Conservation (phyloP, 2,888 invertebrate genomes). For the Caenorhabditis sp. region DNA sequence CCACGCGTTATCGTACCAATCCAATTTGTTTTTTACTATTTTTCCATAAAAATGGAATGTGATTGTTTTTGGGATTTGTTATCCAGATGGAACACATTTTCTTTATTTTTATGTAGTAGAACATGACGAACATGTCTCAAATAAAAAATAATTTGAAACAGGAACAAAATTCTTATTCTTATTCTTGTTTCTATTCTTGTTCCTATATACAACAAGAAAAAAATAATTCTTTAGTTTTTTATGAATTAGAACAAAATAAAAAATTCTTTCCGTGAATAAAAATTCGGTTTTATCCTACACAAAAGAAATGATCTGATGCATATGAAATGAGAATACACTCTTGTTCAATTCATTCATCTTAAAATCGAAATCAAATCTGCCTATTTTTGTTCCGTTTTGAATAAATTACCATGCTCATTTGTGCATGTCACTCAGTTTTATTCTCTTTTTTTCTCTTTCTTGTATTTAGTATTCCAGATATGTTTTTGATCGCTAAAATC, state of each 20-base stretch:
- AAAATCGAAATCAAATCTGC: not conserved
- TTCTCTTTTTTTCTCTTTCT: not conserved
- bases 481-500: conserved; percentile 70
- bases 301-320: not conserved
- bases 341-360: not conserved
- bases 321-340: not conserved
- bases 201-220: too few relatives aligned
- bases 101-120: too few relatives aligned
- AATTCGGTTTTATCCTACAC: not conserved
- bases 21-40: too few relatives aligned
- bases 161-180: not conserved
- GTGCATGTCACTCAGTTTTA: not conserved
- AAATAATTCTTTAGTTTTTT: too few relatives aligned
- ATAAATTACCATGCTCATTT: not conserved
- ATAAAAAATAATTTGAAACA: not conserved
- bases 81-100: too few relatives aligned
- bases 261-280: not conserved
- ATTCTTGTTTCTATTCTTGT: not conserved
- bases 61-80: too few relatives aligned
- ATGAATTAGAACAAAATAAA: not conserved
- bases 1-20: too few relatives aligned
- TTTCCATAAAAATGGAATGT: too few relatives aligned
- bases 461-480: conserved; percentile 16
- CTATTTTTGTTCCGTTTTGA: not conserved
- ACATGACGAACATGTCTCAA: too few relatives aligned